Conservation (phyloP, 1,140 invertebrate species). For the Cephus cinctus region DNA sequence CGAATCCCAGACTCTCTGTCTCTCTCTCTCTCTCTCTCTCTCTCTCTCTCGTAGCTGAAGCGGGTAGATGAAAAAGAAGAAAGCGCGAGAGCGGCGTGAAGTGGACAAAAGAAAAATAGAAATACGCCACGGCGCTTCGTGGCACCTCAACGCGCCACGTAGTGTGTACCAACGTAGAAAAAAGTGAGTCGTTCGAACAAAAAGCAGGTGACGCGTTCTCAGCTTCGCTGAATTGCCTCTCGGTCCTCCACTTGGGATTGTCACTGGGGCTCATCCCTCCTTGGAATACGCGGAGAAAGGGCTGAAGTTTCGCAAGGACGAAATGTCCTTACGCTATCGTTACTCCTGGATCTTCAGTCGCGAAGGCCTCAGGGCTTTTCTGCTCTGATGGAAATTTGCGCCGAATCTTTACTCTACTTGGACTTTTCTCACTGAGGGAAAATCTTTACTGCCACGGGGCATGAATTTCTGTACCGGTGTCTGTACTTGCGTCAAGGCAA, state of each 20-base stretch:
- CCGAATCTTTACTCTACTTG: not conserved
- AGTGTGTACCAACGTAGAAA: conserved; percentile 8
- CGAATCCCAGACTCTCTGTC: conserved; percentile 16
- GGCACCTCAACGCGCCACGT: not conserved
- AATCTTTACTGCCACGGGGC: too few relatives aligned
- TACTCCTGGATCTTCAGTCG: too few relatives aligned
- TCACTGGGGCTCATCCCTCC: not conserved
- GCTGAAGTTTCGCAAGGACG: too few relatives aligned
- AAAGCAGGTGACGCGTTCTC: conserved; percentile 40
- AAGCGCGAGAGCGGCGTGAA: conserved; percentile 28
- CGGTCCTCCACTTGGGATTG: conserved; percentile 2
- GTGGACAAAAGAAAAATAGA: conserved; percentile 45
- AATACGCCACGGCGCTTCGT: conserved; percentile 29
- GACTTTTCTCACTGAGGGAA: too few relatives aligned
- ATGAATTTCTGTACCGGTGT: too few relatives aligned
- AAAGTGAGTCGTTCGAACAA: conserved; percentile 27
- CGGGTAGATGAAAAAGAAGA: not conserved
- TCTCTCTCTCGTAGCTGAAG: conserved; percentile 16
- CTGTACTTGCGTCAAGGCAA: too few relatives aligned
- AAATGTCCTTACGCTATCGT: conserved; percentile 9
- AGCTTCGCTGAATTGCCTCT: conserved; percentile 24
- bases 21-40: conserved; percentile 15
- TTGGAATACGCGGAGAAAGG: conserved; percentile 10
- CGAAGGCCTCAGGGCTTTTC: too few relatives aligned
- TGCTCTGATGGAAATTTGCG: too few relatives aligned